A percentile compares a stretch with the other conserved stretches of the same genome.
Conservation (phyloP, 2,888 invertebrate species). For the Tinea pellionella region DNA sequence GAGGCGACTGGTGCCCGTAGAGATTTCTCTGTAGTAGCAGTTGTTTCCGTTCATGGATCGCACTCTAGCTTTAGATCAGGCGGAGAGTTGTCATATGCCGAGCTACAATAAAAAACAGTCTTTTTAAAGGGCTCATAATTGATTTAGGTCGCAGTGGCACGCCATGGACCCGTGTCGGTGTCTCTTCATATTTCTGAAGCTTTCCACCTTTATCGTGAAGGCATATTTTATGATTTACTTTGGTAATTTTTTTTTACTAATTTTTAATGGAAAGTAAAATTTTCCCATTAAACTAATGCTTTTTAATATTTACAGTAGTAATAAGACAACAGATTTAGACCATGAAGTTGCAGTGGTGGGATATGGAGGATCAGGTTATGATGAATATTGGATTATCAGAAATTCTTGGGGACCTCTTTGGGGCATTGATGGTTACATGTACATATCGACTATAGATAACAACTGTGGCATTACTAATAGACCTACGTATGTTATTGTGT, state of each 20-base stretch:
- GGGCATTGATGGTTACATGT: slow-evolving; percentile 93
- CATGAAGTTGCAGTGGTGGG: slow-evolving; percentile 93
- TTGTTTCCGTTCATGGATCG: too few relatives aligned
- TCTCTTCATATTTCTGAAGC: slow-evolving; percentile 80
- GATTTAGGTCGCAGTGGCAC: slow-evolving; percentile 75
- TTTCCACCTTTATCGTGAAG: slow-evolving; percentile 32
- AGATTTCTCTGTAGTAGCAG: too few relatives aligned
- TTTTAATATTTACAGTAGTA: background rate
- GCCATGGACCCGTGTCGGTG: slow-evolving; percentile 90
- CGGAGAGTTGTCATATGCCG: background rate
- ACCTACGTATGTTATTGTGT: slow-evolving; percentile 83
- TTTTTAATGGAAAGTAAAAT: background rate
- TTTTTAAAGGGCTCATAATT: background rate
- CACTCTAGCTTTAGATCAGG: too few relatives aligned
- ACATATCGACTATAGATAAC: slow-evolving; percentile 87
- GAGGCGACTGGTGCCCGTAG: too few relatives aligned
- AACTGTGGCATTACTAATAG: slow-evolving; percentile 89
- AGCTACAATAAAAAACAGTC: too few relatives aligned
- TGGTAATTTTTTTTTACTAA: slow-evolving; percentile 30
- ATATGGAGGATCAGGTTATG: slow-evolving; percentile 82
- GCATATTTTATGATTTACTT: slow-evolving; percentile 36
- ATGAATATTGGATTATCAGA: slow-evolving; percentile 92
- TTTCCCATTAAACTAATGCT: too few relatives aligned
- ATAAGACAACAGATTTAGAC: slow-evolving; percentile 75
- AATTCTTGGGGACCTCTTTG: slow-evolving; percentile 95